Conservation (phyloP, 1,140 invertebrate genomes). For the Eufriesea mexicana region DNA sequence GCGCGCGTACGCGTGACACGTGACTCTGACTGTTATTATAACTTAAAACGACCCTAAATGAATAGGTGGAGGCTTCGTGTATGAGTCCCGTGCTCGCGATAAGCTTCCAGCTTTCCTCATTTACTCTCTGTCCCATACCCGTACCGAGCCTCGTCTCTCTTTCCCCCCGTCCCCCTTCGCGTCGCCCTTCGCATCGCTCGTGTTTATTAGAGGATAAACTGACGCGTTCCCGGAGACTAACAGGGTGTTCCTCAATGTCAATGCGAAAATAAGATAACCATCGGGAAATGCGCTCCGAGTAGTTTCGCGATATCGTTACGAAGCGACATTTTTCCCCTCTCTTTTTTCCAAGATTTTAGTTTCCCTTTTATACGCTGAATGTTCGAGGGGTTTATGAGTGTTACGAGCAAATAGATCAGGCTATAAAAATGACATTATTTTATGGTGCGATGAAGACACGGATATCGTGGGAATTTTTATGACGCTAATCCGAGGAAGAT, state of each 20-base stretch:
- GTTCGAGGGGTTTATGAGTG: no score
- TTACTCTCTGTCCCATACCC: background rate
- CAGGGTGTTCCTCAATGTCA: background rate
- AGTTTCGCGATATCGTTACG: background rate
- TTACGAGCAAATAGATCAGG: no score
- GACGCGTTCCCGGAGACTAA: background rate
- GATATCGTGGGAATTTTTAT: no score
- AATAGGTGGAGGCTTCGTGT: slow-evolving; percentile 13
- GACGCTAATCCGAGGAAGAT: no score
- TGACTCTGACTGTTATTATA: slow-evolving; percentile 22
- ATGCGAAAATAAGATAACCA: background rate
- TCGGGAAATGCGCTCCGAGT: background rate
- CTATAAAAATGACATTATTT: no score
- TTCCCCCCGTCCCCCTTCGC: no score
- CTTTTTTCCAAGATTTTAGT: no score
- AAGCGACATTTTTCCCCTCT: no score
- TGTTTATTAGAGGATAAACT: slow-evolving; percentile 18
- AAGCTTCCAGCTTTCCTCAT: slow-evolving; percentile 9
- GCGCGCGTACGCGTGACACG: slow-evolving; percentile 5
- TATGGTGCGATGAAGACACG: no score
- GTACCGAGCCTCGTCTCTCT: no score
- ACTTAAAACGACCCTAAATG: slow-evolving; percentile 47
- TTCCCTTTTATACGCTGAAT: no score
- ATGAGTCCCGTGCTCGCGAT: background rate
- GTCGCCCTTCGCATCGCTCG: background rate